phyloP scores from a whole-genome alignment of 2,888 invertebrate genomes.

The Caenorhabditis sinica region DNA sequence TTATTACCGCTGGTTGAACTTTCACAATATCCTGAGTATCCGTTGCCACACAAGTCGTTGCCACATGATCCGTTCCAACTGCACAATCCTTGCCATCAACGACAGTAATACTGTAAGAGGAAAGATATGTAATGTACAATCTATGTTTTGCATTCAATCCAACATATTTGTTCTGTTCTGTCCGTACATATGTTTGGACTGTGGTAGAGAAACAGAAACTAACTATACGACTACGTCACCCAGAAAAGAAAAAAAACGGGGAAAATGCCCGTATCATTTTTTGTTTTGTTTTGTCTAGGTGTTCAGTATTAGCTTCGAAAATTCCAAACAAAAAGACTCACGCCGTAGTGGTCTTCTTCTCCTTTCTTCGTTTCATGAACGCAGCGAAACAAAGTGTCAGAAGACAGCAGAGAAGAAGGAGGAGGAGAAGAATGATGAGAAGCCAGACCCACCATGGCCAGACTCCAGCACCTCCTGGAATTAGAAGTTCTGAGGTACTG shows the following conservation, averaged over 20 bases:
- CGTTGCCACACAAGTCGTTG: slow-evolving; percentile 55
- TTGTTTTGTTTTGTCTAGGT: slow-evolving; percentile 32
- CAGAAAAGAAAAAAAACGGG: slow-evolving; percentile 7
- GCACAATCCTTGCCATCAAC: slow-evolving; percentile 57
- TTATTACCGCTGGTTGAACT: slow-evolving; percentile 58
- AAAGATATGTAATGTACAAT: slow-evolving; percentile 36
- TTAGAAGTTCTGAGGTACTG: background rate
- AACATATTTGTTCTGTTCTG: slow-evolving; percentile 48
- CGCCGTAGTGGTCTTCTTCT: slow-evolving; percentile 44
- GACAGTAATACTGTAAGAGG: slow-evolving; percentile 51
- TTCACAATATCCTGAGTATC: slow-evolving; percentile 66
- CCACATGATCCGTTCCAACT: slow-evolving; percentile 61
- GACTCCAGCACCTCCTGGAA: slow-evolving; percentile 47
- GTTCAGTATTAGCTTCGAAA: slow-evolving; percentile 1
- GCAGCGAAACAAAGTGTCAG: slow-evolving; percentile 70
- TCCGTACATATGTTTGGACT: slow-evolving; percentile 41
- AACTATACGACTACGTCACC: slow-evolving; percentile 47
- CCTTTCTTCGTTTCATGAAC: slow-evolving; percentile 47
- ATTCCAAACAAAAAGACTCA: slow-evolving; percentile 36
- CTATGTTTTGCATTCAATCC: slow-evolving; percentile 50
- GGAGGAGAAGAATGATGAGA: slow-evolving; percentile 73
- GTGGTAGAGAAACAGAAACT: slow-evolving; percentile 55
- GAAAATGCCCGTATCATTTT: slow-evolving; percentile 20
- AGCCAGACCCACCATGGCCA: slow-evolving; percentile 81
- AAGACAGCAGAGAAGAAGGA: slow-evolving; percentile 75